Base-by-base conservation (phyloP, 2,888 invertebrate species). In the Scaptomyza reducta region DNA sequence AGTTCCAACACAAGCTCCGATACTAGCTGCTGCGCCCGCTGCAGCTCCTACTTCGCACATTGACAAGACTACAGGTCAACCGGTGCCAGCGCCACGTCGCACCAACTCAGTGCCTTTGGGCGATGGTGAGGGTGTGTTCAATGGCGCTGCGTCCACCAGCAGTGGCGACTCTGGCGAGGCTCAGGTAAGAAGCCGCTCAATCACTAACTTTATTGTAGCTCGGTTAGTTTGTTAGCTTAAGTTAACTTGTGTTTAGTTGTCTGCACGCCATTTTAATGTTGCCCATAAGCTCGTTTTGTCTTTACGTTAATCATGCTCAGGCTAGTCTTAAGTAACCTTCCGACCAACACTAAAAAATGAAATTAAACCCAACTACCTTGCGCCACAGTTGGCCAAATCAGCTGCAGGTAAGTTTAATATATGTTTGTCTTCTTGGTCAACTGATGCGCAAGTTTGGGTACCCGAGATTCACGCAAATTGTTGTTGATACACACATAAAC, bases 71-170 rank as follows among this genome's bases (percentile, higher is more conserved):
- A 91, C 84, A 85, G 92, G 89, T 78, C 92, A 85, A 79, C 92
- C 90, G 22, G 90, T 92, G 76, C 90, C 92, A 44, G 92, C 92
- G 68, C 90, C 92, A 44, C 89, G 92, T 81, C 92, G 92, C 61
- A 90, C 92, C 63, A 92, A 93, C 80, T 93, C 93, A 70, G 93
- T 94, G 80, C 92, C 94, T 22, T 57, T 80, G 74, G 91, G 90
- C 56, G 90, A 90, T 42, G 77, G 74, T 13, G 80, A 71, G 18
- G 69, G 60, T 9, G 65, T 74, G 14, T 33, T 74, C 13, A 58
- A 72, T 51, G 89, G 87, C 7, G 83, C 79, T 31, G 80, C 79
- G 29, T 81, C 87, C 38, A 81, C 81, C 49, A 68, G 73, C 60
- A 72, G 77, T 67, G 76, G 70, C 16, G 82, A 83, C 53, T 83